phyloP scores from a whole-genome alignment of 2,113 vertebrate species.

The Nothoprocta perdicaria region DNA sequence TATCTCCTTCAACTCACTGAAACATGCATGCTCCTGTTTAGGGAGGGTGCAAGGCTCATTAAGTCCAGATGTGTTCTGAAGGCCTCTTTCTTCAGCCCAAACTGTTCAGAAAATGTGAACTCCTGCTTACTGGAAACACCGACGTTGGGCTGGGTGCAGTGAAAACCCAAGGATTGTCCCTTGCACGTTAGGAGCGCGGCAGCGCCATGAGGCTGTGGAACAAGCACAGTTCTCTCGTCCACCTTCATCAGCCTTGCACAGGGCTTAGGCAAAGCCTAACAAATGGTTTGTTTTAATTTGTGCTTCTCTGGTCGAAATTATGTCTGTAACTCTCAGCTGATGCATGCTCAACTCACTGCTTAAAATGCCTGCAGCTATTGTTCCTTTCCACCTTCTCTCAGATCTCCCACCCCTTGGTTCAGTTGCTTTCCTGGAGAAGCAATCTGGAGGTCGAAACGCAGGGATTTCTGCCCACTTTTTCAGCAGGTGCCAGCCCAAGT shows the following conservation, averaged over 20 bases:
- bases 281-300: neutral
- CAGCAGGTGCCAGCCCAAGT: neutral
- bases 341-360: neutral
- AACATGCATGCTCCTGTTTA: neutral
- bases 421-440: neutral
- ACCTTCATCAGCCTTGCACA: conserved; percentile 14
- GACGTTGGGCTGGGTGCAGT: neutral
- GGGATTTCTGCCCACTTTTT: neutral
- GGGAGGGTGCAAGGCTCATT: neutral
- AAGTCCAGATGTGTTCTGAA: conserved; percentile 13
- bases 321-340: neutral
- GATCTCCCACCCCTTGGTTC: rapidly evolving
- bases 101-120: neutral
- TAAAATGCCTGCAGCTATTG: neutral
- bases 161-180: neutral
- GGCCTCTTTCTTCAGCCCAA: neutral
- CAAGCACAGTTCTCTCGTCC: neutral
- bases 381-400: neutral
- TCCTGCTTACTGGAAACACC: neutral
- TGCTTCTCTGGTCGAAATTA: neutral
- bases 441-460: neutral
- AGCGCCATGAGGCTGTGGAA: neutral
- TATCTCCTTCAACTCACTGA: neutral
- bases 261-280: conserved; percentile 21
- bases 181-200: rapidly evolving